Evolutionary conservation across 2,113 vertebrate species (phyloP).

Genomic region (Oreotrochilus melanogaster): DNA sequence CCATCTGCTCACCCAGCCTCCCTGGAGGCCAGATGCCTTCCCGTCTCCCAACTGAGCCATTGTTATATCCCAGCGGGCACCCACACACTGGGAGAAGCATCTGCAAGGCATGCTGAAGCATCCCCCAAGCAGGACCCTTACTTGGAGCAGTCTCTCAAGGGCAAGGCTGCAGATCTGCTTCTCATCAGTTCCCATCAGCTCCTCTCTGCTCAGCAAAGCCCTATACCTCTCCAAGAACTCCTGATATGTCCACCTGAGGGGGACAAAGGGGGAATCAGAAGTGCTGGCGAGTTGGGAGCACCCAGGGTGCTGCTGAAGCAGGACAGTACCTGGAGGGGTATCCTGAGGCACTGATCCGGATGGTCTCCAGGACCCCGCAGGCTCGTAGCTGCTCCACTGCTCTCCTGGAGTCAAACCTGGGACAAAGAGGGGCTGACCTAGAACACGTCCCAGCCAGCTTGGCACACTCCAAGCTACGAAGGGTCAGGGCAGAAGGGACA

Average conservation of each 20-base stretch:
- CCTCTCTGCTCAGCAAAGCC: conserved; percentile 61
- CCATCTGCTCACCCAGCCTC: neutral
- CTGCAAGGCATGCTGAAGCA: neutral
- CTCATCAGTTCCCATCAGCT: neutral
- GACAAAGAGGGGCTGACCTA: too few species aligned
- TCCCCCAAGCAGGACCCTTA: neutral
- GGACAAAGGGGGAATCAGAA: neutral
- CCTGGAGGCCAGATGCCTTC: neutral
- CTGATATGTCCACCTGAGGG: conserved; percentile 76
- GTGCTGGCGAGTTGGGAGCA: too few species aligned
- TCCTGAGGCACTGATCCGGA: neutral
- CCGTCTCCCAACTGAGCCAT: neutral
- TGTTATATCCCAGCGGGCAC: neutral
- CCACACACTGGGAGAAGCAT: rapidly evolving
- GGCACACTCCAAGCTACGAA: rapidly evolving
- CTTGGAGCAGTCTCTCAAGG: conserved; percentile 53
- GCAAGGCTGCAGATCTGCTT: conserved; percentile 59
- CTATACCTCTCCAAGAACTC: conserved; percentile 81
- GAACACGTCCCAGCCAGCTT: neutral
- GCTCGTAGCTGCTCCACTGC: conserved; percentile 14
- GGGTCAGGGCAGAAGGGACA: neutral
- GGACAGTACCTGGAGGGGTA: neutral
- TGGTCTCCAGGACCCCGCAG: neutral
- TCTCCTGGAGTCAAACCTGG: neutral
- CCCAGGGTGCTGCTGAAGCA: neutral